These are phyloP conservation scores for Porites rus DNA, from an alignment of 92 coral and sea anemone genomes.

Conservation along the genomic window DNA sequence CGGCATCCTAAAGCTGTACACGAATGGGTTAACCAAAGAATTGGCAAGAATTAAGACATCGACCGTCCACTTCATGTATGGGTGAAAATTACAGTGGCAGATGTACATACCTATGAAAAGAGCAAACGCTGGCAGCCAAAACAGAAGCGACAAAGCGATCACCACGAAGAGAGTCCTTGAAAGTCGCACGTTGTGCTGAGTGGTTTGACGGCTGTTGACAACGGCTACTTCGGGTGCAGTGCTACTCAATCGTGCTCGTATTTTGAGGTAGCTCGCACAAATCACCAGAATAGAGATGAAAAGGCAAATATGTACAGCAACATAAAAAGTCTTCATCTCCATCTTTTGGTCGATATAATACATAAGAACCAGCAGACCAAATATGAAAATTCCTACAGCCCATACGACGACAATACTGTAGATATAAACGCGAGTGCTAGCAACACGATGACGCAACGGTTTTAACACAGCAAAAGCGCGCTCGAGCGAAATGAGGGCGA, in stretches of 20 bases:
- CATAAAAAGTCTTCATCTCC: neutral
- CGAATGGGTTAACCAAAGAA: conserved; percentile 28
- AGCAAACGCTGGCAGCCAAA: conserved; percentile 6
- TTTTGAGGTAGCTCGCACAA: neutral
- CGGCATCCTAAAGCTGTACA: conserved; percentile 26
- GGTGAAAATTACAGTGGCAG: neutral
- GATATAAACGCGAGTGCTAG: neutral
- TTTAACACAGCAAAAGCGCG: neutral
- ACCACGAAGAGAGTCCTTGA: neutral
- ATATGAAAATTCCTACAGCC: neutral
- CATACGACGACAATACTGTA: neutral
- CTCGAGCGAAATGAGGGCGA: conserved; percentile 15
- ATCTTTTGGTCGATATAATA: neutral
- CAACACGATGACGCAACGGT: conserved; percentile 14
- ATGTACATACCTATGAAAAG: neutral
- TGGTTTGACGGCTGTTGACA: neutral
- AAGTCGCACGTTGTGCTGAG: neutral
- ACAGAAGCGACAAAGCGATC: neutral
- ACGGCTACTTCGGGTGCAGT: neutral
- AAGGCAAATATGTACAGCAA: neutral
- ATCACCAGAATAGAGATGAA: neutral
- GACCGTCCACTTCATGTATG: neutral
- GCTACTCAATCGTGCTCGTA: neutral
- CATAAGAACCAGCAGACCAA: neutral
- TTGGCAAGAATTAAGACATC: conserved; percentile 1